Evolutionary conservation across 1,140 invertebrate genomes (phyloP), one percentile per base, ranked within the genome.

Genomic region (Diorhabda carinulata): DNA sequence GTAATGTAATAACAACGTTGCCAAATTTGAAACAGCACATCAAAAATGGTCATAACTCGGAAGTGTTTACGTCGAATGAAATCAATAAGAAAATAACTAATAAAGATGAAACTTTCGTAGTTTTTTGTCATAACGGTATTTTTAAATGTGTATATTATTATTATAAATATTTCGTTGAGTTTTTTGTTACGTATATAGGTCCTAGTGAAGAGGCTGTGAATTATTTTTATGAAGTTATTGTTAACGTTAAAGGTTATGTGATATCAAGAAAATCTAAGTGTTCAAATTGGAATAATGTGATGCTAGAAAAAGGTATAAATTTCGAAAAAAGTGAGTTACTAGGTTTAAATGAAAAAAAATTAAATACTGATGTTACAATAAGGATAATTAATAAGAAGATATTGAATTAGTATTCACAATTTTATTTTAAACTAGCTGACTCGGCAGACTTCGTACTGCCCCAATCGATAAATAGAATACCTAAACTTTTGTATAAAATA

Each of bases 81-180:
- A 42, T 63, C 5, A 64, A 9, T 0, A 64, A 66, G 6, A 58
- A 41, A 41, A 57, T 62, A 3, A 45, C 43, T 2, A 57, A 10
- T 6, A 66, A 45, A 6, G 70, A 72, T 43, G 66, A 69, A 42
- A 25, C 10, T 0, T 40, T 68, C 47, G 57, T 69, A 5, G 40
- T 69, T 7, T n/a, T 69, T 43, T 64, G 43, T 41, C 61, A 69
- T 57, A 63, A 61, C 25, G 57, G 42, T 52, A 45, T 72, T 7
- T 72, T 72, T 45, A 69, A 57, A 43, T 72, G 67, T 57, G 57
- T 59, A 10, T 69, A 64, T 57, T 72, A 64, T 62, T 69, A 61
- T 43, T 72, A 66, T 61, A 67, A 66, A 57, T 8, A n/a, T 6
- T 61, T 69, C 9, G 70, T 66, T 3, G 70, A 72, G 57, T 57